Conservation (phyloP, 2,888 invertebrate genomes). For the Amphipyra berbera region DNA sequence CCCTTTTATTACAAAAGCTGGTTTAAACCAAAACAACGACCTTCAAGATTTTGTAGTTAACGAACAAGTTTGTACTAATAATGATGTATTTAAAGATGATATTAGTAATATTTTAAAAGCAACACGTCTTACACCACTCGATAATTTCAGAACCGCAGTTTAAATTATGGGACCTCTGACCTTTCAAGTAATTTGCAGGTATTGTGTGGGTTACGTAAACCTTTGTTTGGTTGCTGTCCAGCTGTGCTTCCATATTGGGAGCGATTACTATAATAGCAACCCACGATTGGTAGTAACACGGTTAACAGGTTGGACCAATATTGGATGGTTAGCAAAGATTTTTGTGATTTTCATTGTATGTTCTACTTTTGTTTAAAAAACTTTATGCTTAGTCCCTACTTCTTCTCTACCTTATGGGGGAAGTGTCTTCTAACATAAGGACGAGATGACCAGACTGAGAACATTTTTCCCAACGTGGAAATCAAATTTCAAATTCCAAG, state of each 20-base stretch:
- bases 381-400: no score
- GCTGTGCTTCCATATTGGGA: constrained; percentile 65
- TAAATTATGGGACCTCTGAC: constrained; percentile 36
- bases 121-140: background rate
- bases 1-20: no score
- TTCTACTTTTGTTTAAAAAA: background rate
- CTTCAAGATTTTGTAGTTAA: no score
- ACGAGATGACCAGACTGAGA: no score
- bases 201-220: constrained; percentile 57
- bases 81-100: no score
- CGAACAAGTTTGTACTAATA: no score
- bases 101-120: no score
- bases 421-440: no score
- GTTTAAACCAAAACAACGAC: no score
- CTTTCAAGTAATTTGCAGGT: constrained; percentile 53
- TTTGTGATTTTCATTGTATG: background rate
- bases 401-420: no score
- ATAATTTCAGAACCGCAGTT: constrained; percentile 10
- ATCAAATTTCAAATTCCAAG: no score
- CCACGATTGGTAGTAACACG: constrained; percentile 45
- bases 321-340: constrained; percentile 2
- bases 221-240: constrained; percentile 57
- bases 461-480: no score
- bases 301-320: constrained; percentile 31
- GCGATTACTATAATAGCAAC: constrained; percentile 58